Base-by-base conservation (phyloP, 2,797 vertebrate species). In the Rhynchonycteris naso region DNA sequence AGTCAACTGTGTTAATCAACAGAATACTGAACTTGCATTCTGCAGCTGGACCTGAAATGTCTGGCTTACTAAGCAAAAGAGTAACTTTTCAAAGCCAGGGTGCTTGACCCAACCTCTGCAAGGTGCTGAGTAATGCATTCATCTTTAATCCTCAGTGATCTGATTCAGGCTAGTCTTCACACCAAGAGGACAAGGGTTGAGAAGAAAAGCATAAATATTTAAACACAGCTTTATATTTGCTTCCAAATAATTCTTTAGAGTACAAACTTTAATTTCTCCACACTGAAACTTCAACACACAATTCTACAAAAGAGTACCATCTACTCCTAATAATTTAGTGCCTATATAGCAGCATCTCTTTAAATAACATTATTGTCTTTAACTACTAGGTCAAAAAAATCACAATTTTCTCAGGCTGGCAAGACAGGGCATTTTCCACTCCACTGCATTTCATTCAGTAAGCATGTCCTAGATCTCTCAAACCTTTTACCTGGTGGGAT, bases 51-150 rank as follows among this genome's bases (percentile, higher is more conserved):
- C 75, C 52, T 97, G 88, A 83, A 93, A 87, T 82, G 74, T 91
- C 90, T 74, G 38, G 83, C 92, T 97, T 93, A 84, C 66, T 93
- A 97, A 97, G 95, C 93, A 95, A 96, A 97, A 96, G 11, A 79
- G 33, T 94, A 96, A 97, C 86, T 95, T 95, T 91, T 96, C 50
- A 68, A 96, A 96, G 88, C 30, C 47, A 89, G 50, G 52, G 65
- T 59, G 14, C 88, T 88, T 95, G 92, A 81, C 72, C 63, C 72
- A 91, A 33, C 68, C 59, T 52, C 33, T 43, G 52, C 38, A 92
- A 59, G 72, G 28, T 80, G 96, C 96, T 97, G 96, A 97, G 93
- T 69, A 93, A 96, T 88, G 88, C 76, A 89, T 91, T 96, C 93
- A 89, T 66, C 88, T 79, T 93, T 96, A 97, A 97, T 96, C 92